Evolutionary conservation across 1,140 invertebrate genomes (phyloP).

Genomic region (Scaptodrosophila lebanonensis): DNA sequence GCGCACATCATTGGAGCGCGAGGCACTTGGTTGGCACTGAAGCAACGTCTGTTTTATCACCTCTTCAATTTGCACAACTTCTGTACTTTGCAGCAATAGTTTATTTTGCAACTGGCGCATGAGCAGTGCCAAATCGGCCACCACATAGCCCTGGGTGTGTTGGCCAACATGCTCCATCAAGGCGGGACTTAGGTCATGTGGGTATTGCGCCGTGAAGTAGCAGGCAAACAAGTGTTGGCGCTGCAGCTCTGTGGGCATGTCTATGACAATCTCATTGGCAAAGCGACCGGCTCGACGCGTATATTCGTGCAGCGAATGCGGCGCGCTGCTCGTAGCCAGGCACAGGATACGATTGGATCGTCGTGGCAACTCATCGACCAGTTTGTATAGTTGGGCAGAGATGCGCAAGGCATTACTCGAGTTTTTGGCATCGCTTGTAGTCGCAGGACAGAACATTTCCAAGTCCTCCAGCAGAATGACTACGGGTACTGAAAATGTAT

Average conservation of each 20-base stretch:
- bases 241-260: conserved; percentile 80
- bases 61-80: conserved; percentile 9
- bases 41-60: conserved; percentile 27
- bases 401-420: conserved; percentile 56
- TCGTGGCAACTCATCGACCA: conserved; percentile 70
- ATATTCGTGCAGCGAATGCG: conserved; percentile 66
- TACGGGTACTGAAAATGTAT: conserved; percentile 32
- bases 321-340: conserved; percentile 75
- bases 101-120: conserved; percentile 42
- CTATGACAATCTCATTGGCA: conserved; percentile 78
- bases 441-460: conserved; percentile 65
- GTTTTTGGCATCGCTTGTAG: conserved; percentile 23
- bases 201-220: conserved; percentile 13
- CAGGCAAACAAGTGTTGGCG: conserved; percentile 34
- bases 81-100: conserved; percentile 1
- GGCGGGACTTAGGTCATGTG: neutral
- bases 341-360: conserved; percentile 58
- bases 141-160: conserved; percentile 64
- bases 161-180: conserved; percentile 41
- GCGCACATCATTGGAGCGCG: conserved; percentile 79
- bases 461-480: conserved; percentile 76
- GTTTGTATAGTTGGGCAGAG: conserved; percentile 61
- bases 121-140: conserved; percentile 53
- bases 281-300: conserved; percentile 74
- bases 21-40: conserved; percentile 76